Conservation (phyloP, 2,113 vertebrate species). For the Oostethus manadensis region DNA sequence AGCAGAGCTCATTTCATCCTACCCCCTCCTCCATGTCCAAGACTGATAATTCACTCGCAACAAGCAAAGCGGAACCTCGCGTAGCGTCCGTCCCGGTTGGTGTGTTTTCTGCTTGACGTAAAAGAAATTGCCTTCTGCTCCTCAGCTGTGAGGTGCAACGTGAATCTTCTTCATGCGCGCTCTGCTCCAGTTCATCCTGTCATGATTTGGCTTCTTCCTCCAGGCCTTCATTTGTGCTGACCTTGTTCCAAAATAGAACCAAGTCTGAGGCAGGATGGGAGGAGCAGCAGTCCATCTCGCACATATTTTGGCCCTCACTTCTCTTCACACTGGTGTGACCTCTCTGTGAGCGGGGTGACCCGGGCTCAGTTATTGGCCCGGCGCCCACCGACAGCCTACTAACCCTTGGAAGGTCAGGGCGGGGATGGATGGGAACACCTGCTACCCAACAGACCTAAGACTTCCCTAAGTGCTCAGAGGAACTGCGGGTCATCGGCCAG, state of each 20-base stretch:
- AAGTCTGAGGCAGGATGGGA: constrained; percentile 40
- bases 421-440: constrained; percentile 78
- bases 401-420: constrained; percentile 76
- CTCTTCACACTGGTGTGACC: constrained; percentile 77
- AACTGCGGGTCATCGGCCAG: constrained; percentile 21
- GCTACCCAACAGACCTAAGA: constrained; percentile 73
- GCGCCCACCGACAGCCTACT: constrained; percentile 76
- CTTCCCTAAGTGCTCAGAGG: constrained; percentile 39
- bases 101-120: too few relatives aligned
- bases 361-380: constrained; percentile 77
- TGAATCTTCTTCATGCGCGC: too few relatives aligned
- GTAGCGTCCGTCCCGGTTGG: too few relatives aligned
- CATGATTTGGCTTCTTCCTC: too few relatives aligned
- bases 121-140: too few relatives aligned
- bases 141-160: too few relatives aligned
- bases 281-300: constrained; percentile 50
- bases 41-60: constrained; percentile 55
- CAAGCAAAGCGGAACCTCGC: too few relatives aligned
- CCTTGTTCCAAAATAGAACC: constrained; percentile 49
- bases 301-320: constrained; percentile 60
- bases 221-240: constrained; percentile 42
- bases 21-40: constrained; percentile 34
- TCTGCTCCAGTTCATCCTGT: too few relatives aligned
- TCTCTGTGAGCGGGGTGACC: constrained; percentile 77
- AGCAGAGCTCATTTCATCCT: constrained; percentile 36